Percentiles rank a stretch among this genome's conserved stretches.
Conservation (phyloP, 2,113 vertebrate genomes). For the Zingel zingel region DNA sequence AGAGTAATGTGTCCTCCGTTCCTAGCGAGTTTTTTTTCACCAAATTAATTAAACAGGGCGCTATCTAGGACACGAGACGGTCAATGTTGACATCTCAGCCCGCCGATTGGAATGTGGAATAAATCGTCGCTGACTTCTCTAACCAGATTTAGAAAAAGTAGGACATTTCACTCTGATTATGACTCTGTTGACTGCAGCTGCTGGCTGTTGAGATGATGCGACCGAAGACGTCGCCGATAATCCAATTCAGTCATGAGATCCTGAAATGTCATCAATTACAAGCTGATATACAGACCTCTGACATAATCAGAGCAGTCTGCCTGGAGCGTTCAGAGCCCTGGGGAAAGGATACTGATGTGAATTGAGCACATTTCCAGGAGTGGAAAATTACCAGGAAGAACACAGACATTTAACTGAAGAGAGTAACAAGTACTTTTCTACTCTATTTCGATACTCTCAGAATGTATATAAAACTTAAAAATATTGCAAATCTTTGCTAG, state of each 20-base stretch:
- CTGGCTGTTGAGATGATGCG: constrained; percentile 18
- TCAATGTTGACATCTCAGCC: constrained; percentile 63
- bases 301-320: background rate
- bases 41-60: constrained; percentile 20
- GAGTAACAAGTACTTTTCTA: background rate
- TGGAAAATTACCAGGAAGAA: background rate
- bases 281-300: constrained; percentile 7
- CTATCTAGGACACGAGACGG: constrained; percentile 51
- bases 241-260: constrained; percentile 66
- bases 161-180: constrained; percentile 52
- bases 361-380: background rate
- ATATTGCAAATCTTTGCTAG: no score
- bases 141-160: constrained; percentile 58
- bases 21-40: constrained; percentile 32
- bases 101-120: constrained; percentile 56
- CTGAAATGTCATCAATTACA: constrained; percentile 51
- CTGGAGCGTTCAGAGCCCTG: background rate
- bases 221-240: constrained; percentile 38
- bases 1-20: background rate
- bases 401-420: background rate
- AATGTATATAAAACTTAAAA: background rate
- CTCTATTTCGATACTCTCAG: background rate
- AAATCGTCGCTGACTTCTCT: constrained; percentile 36
- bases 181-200: constrained; percentile 34
- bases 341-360: background rate